A percentile compares a stretch with the other conserved stretches of the same genome.
Evolutionary conservation across 1,140 invertebrate genomes (phyloP).

Genomic region (Phenacoccus solenopsis): DNA sequence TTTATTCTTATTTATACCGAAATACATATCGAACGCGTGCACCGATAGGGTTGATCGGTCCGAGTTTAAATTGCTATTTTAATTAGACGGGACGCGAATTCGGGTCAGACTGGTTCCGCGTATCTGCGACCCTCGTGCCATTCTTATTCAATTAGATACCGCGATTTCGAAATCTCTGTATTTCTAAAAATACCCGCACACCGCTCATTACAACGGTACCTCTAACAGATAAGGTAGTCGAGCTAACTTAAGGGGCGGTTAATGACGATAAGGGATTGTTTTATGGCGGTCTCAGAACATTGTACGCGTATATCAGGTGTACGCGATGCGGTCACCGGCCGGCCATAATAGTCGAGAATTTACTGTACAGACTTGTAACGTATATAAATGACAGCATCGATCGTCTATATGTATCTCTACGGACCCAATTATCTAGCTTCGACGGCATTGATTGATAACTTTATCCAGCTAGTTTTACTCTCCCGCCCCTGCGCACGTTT

Average conservation of each 20-base stretch:
- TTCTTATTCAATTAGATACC: no score
- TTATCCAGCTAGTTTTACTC: no score
- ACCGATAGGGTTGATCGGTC: no score
- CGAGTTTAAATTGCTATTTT: no score
- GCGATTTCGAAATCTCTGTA: no score
- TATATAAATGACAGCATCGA: slow-evolving; percentile 17
- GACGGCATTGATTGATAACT: slow-evolving; percentile 14
- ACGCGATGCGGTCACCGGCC: not conserved
- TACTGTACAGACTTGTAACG: not conserved
- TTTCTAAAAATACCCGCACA: no score
- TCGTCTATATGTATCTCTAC: slow-evolving; percentile 9
- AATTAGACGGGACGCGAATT: no score
- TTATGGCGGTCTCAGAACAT: not conserved
- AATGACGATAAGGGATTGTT: not conserved
- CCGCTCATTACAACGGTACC: not conserved
- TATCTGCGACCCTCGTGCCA: no score
- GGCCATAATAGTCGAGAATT: not conserved
- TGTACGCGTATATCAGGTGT: not conserved
- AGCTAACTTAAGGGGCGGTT: not conserved
- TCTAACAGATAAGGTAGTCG: not conserved
- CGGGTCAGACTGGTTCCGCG: no score
- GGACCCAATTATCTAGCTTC: slow-evolving; percentile 12
- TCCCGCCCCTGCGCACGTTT: no score
- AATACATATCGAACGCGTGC: no score
- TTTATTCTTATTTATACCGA: no score